These are phyloP conservation scores for Philereme transversata DNA, from an alignment of 2,888 invertebrate genomes.

Conservation along the genomic window DNA sequence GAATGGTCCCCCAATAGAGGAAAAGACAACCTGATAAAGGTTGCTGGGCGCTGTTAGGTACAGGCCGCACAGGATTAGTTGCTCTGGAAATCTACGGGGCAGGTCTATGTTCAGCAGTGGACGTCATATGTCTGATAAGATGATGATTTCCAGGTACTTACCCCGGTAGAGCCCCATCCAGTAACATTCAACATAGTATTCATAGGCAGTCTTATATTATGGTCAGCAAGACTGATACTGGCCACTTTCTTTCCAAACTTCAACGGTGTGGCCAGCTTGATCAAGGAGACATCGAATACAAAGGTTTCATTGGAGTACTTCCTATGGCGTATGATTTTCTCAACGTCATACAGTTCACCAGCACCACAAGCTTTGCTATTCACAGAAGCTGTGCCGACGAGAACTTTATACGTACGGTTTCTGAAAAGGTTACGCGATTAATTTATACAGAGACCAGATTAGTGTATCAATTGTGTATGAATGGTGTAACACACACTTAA, in stretches of 20 bases:
- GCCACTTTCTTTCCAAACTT: conserved; percentile 41
- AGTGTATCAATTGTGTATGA: too few species aligned
- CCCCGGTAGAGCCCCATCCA: conserved; percentile 46
- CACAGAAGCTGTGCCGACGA: conserved; percentile 45
- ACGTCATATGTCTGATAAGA: too few species aligned
- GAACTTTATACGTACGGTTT: conserved; percentile 40
- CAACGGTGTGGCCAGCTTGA: conserved; percentile 33
- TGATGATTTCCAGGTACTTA: conserved; percentile 16
- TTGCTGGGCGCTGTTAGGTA: too few species aligned
- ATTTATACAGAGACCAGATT: too few species aligned
- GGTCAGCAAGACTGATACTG: conserved; percentile 31
- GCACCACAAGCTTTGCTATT: conserved; percentile 34
- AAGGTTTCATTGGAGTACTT: conserved; percentile 37
- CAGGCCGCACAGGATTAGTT: too few species aligned
- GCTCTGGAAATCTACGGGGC: too few species aligned
- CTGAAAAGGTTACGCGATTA: conserved; percentile 34
- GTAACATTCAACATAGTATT: conserved; percentile 38
- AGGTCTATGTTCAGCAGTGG: too few species aligned
- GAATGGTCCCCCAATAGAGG: too few species aligned
- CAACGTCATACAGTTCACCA: conserved; percentile 45
- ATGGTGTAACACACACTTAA: too few species aligned
- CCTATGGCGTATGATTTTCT: conserved; percentile 44
- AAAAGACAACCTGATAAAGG: too few species aligned
- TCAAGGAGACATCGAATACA: conserved; percentile 42
- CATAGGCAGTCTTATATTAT: conserved; percentile 24